Percentiles rank a stretch among this genome's conserved stretches.
Conservation (phyloP, 2,113 vertebrate species). For the Poeciliopsis retropinna region DNA sequence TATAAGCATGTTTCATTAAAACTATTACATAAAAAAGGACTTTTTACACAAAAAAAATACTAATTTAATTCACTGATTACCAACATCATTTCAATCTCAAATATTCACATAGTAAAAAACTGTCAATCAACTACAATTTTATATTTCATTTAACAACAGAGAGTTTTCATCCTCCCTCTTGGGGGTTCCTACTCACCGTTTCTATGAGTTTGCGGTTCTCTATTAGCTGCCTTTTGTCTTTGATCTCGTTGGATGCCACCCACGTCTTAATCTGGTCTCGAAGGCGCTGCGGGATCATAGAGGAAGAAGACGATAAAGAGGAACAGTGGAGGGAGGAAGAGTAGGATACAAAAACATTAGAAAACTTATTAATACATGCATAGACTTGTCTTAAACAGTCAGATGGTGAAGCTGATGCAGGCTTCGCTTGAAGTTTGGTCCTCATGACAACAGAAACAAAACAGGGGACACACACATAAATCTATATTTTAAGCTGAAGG, state of each 20-base stretch:
- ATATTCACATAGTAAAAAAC: neutral
- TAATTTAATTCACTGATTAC: neutral
- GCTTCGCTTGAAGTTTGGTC: slow-evolving; percentile 62
- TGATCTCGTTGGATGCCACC: slow-evolving; percentile 94
- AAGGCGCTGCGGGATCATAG: slow-evolving; percentile 81
- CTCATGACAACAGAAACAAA: slow-evolving; percentile 52
- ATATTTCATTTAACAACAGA: neutral
- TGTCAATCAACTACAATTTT: neutral
- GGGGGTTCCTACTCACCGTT: slow-evolving; percentile 80
- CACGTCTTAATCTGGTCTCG: slow-evolving; percentile 98
- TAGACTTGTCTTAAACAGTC: slow-evolving; percentile 52
- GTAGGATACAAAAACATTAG: slow-evolving; percentile 33
- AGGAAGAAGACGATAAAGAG: slow-evolving; percentile 14
- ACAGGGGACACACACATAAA: neutral
- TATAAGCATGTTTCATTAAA: neutral
- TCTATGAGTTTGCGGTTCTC: slow-evolving; percentile 94
- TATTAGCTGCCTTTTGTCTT: slow-evolving; percentile 92
- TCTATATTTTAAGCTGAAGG: neutral
- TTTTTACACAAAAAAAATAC: neutral
- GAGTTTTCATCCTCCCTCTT: neutral
- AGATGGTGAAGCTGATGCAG: slow-evolving; percentile 31
- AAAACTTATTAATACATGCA: slow-evolving; percentile 32
- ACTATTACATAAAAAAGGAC: neutral
- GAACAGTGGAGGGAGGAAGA: neutral
- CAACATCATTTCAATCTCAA: neutral